These are phyloP conservation scores for Epizoanthus stellaris DNA, from an alignment of 92 coral and sea anemone genomes.

Conservation along the genomic window DNA sequence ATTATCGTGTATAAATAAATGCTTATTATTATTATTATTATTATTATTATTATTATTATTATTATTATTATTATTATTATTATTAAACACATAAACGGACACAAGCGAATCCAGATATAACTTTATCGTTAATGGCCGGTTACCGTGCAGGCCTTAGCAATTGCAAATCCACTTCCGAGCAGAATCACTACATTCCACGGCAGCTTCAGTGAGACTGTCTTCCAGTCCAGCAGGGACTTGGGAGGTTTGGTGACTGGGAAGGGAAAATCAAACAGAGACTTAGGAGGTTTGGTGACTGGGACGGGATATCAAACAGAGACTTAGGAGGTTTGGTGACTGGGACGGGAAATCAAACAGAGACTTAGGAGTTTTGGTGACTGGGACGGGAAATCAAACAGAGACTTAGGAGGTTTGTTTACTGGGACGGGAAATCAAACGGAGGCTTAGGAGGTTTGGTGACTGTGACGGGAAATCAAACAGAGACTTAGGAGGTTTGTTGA, in stretches of 20 bases:
- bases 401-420: constrained; percentile 39
- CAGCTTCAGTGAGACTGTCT: constrained; percentile 71
- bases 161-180: constrained; percentile 89
- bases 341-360: not conserved
- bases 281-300: constrained; percentile 23
- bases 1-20: too few species aligned
- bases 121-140: too few species aligned
- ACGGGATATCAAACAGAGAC: not conserved
- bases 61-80: too few species aligned
- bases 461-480: constrained; percentile 5
- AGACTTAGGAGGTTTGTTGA: not conserved
- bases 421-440: not conserved
- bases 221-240: constrained; percentile 75
- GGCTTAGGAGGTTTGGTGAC: constrained; percentile 25
- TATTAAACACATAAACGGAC: too few species aligned
- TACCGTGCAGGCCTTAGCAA: constrained; percentile 93
- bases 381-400: not conserved
- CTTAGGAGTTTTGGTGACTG: constrained; percentile 47
- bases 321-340: constrained; percentile 24
- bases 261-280: not conserved
- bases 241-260: constrained; percentile 75
- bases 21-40: too few species aligned
- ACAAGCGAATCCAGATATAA: not conserved
- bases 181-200: constrained; percentile 90
- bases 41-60: too few species aligned